These are phyloP conservation scores for Polypedilum vanderplanki DNA, from an alignment of 1,140 invertebrate species.

Conservation along the genomic window DNA sequence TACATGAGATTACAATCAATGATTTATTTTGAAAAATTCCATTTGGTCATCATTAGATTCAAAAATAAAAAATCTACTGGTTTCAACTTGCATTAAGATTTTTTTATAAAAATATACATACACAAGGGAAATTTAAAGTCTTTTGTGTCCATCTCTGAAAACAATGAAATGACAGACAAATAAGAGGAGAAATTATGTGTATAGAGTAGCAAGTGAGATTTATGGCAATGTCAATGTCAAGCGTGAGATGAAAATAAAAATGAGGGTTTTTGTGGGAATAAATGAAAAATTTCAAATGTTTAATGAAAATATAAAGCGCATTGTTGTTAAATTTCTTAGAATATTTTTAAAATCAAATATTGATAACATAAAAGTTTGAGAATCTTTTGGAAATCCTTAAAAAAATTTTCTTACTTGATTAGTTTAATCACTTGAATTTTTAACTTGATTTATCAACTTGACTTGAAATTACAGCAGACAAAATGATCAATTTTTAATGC, in stretches of 20 bases:
- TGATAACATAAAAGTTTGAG: no score
- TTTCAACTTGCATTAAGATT: no score
- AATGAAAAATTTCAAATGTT: neutral
- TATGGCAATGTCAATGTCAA: slow-evolving; percentile 28
- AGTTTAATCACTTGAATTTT: no score
- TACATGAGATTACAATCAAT: slow-evolving; percentile 1
- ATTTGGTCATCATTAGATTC: neutral
- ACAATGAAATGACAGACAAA: neutral
- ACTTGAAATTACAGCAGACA: neutral
- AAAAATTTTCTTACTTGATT: no score
- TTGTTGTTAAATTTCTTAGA: neutral
- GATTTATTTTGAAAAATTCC: neutral
- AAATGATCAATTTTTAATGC: no score
- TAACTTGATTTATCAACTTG: no score
- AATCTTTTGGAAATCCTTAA: no score
- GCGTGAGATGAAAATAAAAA: slow-evolving; percentile 8
- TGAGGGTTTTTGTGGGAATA: neutral
- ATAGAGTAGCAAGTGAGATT: neutral
- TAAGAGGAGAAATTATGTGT: neutral
- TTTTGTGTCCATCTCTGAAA: no score
- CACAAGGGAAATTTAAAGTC: no score
- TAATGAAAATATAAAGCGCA: neutral
- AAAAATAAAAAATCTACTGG: neutral
- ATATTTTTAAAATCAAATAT: no score
- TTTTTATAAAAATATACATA: no score